These are phyloP conservation scores for Lepus townsendii DNA, from an alignment of 2,797 vertebrate species.

Conservation along the genomic window DNA sequence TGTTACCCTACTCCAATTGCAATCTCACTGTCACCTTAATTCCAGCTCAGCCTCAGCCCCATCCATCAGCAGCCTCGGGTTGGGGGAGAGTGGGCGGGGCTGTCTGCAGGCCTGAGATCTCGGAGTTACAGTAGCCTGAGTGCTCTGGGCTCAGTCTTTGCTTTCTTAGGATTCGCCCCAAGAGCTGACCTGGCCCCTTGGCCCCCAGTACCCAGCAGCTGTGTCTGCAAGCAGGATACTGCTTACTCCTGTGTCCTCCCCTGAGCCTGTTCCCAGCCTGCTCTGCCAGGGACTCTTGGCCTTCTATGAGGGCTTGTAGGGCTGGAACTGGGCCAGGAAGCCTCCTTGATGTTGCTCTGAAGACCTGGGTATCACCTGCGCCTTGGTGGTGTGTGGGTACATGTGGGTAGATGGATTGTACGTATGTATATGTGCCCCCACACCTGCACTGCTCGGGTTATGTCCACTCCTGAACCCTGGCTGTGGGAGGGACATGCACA, in stretches of 20 bases:
- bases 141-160: neutral
- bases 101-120: neutral
- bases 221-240: neutral
- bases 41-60: too few relatives aligned
- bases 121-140: neutral
- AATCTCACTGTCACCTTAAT: too few relatives aligned
- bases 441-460: neutral
- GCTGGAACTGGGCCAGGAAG: too few relatives aligned
- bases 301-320: too few relatives aligned
- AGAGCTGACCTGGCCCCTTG: neutral
- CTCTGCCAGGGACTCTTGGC: neutral
- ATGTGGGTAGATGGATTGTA: neutral
- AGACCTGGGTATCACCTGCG: neutral
- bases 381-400: neutral
- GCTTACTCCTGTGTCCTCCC: neutral
- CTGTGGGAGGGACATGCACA: neutral
- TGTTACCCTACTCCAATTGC: too few relatives aligned
- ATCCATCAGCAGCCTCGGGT: neutral
- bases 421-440: fast-evolving
- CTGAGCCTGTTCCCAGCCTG: neutral
- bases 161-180: neutral
- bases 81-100: too few relatives aligned
- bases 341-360: neutral
- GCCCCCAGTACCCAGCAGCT: neutral
- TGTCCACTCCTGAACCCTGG: neutral